Base-by-base conservation (phyloP, 2,113 vertebrate genomes). In the Gymnogyps californianus region DNA sequence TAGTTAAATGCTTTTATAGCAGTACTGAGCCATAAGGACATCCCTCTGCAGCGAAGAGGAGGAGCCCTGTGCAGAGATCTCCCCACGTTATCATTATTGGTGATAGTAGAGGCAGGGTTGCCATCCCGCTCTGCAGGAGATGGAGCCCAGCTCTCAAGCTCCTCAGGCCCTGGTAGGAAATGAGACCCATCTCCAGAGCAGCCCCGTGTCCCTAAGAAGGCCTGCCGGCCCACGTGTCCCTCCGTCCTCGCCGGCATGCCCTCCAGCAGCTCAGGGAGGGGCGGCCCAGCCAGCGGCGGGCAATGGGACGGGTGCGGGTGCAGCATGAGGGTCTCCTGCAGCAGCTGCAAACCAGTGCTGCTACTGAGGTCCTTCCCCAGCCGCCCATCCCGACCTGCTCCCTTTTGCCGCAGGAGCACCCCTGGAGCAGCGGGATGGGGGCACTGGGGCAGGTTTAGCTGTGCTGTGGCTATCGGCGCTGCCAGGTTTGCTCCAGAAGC, bases 301-400 rank as follows among this genome's bases (percentile, higher is more conserved):
- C 6, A 4, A 87, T 10, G 13, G 49, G 22, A 52, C 0, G 2
- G 16, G 22, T 71, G n/a, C 0, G 0, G 74, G 51, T 66, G 42
- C 65, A 70, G 6, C 36, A 76, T 2, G 26, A 85, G 29, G 31
- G 11, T 11, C 13, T 92, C 59, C n/a, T 49, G 59, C 26, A 26
- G 66, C 74, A 78, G 70, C 31, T 70, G 59, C 70, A 71, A 78
- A 88, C 6, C 4, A 6, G n/a, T 38, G 58, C 12, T 1, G 0
- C 34, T 62, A 51, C 51, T 75, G 55, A 79, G 51, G 3, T 75
- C 61, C 34, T 18, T 79, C 78, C 32, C 21, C 7, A 21, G 36
- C 9, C 6, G 18, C 24, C 34, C 55, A 46, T 46, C 46, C 21
- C 0, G 0, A 42, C 22, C 36, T 36, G n/a, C 62, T 87, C 36